Percentiles rank a stretch among this genome's conserved stretches.
phyloP scores from a whole-genome alignment of 1,140 invertebrate species.

The Drosophila rufa region DNA sequence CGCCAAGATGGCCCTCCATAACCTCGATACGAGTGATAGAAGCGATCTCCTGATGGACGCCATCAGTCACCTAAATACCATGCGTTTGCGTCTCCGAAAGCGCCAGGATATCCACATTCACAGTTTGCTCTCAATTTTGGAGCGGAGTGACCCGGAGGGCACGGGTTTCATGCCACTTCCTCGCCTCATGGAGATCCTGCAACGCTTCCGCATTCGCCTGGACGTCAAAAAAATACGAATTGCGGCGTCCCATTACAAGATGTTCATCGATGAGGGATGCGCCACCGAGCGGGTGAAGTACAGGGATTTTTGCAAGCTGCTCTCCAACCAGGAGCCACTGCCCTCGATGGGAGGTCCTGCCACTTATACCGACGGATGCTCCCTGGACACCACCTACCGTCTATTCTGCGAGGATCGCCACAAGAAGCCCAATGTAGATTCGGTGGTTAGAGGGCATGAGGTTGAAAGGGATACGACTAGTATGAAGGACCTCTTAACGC shows the following conservation, averaged over 20 bases:
- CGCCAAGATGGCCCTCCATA: slow-evolving; percentile 59
- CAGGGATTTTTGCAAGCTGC: slow-evolving; percentile 50
- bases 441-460: neutral
- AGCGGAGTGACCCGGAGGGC: slow-evolving; percentile 48
- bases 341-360: slow-evolving; percentile 48
- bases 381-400: slow-evolving; percentile 66
- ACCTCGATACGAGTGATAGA: slow-evolving; percentile 30
- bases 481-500: slow-evolving; percentile 52
- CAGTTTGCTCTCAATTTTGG: slow-evolving; percentile 41
- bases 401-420: slow-evolving; percentile 57
- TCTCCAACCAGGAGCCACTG: slow-evolving; percentile 57
- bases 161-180: slow-evolving; percentile 40
- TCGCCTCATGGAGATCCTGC: slow-evolving; percentile 51
- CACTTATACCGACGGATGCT: slow-evolving; percentile 20
- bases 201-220: slow-evolving; percentile 33
- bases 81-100: slow-evolving; percentile 54
- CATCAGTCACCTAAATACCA: slow-evolving; percentile 55
- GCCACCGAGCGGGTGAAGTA: slow-evolving; percentile 58
- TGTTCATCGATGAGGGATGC: slow-evolving; percentile 56
- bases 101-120: slow-evolving; percentile 52
- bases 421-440: slow-evolving; percentile 24
- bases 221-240: slow-evolving; percentile 53
- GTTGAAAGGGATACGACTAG: slow-evolving; percentile 22
- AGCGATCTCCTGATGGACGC: slow-evolving; percentile 40
- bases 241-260: slow-evolving; percentile 40